A percentile compares a stretch with the other conserved stretches of the same genome.
phyloP scores from a whole-genome alignment of 1,140 invertebrate species.

The Saccostrea cuccullata region DNA sequence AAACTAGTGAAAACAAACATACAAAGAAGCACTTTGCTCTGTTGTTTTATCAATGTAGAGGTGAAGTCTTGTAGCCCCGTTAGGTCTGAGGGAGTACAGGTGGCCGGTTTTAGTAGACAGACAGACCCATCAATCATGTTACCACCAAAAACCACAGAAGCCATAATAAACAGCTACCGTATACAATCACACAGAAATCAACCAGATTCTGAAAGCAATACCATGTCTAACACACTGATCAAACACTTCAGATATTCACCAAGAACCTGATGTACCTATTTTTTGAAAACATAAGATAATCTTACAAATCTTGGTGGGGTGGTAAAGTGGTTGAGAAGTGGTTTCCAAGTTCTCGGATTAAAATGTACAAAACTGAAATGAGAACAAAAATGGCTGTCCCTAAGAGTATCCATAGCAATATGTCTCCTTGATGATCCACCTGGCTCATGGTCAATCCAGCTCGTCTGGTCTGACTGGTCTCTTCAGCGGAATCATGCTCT shows the following conservation, averaged over 20 bases:
- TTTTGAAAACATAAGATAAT: background rate
- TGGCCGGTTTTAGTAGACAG: background rate
- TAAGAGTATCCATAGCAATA: slow-evolving; percentile 50
- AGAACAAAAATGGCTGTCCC: slow-evolving; percentile 37
- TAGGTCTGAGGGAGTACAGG: slow-evolving; percentile 2
- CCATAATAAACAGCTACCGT: background rate
- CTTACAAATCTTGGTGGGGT: background rate
- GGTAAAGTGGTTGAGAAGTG: background rate
- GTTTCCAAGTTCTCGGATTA: slow-evolving; percentile 3
- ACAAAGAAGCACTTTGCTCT: too few species aligned
- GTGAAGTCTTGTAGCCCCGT: background rate
- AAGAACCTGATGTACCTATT: background rate
- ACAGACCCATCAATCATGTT: background rate
- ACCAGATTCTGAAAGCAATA: background rate
- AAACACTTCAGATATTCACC: background rate
- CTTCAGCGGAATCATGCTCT: slow-evolving; percentile 94
- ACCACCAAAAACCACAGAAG: background rate
- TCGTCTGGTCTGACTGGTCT: slow-evolving; percentile 98
- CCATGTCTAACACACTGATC: background rate
- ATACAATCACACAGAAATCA: slow-evolving; percentile 15
- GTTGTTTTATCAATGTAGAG: too few species aligned
- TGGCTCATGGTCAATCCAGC: slow-evolving; percentile 84
- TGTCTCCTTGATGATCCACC: slow-evolving; percentile 58
- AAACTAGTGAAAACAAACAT: too few species aligned
- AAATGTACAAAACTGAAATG: slow-evolving; percentile 17